These are phyloP conservation scores for Danio tinwini DNA, from an alignment of 2,797 vertebrate genomes.

Conservation along the genomic window DNA sequence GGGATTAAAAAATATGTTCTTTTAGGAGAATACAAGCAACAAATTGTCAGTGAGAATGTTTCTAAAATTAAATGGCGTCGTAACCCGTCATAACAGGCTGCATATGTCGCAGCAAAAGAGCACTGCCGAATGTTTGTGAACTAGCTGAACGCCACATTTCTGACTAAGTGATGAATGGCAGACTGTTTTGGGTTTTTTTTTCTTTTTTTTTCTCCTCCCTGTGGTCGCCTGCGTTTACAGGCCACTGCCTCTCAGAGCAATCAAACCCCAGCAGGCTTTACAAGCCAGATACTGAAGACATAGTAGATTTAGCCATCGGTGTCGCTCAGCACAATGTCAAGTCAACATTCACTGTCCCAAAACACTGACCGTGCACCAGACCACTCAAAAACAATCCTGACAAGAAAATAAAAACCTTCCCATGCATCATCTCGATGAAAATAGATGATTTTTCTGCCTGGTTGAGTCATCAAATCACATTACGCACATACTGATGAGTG, in stretches of 20 bases:
- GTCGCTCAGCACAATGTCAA: constrained; percentile 3
- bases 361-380: constrained; percentile 23
- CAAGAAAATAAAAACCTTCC: not conserved
- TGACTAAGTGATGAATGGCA: constrained; percentile 26
- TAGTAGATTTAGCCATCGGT: constrained; percentile 22
- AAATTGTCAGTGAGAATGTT: not conserved
- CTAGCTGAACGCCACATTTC: constrained; percentile 20
- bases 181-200: not conserved
- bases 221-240: constrained; percentile 41
- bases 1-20: not conserved
- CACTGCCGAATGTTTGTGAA: constrained; percentile 25
- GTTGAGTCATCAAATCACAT: constrained; percentile 52
- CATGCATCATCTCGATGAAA: not conserved
- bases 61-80: constrained; percentile 19
- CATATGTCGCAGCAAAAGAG: constrained; percentile 22
- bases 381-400: constrained; percentile 9
- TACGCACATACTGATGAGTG: constrained; percentile 44
- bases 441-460: constrained; percentile 24
- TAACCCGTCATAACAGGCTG: constrained; percentile 5
- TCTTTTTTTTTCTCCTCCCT: constrained; percentile 20
- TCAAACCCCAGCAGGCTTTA: constrained; percentile 46
- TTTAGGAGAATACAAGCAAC: not conserved
- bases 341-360: constrained; percentile 29
- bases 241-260: constrained; percentile 49
- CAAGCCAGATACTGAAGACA: constrained; percentile 26